Base-by-base conservation (phyloP, 2,113 vertebrate genomes). In the Corapipo altera region DNA sequence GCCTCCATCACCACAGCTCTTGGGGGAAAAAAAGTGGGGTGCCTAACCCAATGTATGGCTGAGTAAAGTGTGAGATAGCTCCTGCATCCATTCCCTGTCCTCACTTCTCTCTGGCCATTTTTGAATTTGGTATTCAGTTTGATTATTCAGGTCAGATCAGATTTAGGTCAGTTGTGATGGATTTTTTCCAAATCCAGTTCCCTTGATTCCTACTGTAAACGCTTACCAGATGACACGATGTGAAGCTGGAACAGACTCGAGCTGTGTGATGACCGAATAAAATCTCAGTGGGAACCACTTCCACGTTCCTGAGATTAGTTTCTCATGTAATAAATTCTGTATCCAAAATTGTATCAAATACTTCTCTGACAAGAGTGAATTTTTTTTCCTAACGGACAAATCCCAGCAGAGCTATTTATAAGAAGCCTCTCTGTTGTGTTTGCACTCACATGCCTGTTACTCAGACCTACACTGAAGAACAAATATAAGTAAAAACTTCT, bases 281-380 rank as follows among this genome's bases (percentile, higher is more conserved):
- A 91, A 95, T 97, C 95, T 95, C 96, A 95, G 93, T 93, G 95
- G 96, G 92, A 96, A 88, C 90, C 71, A 78, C 90, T 96, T 96
- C 91, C 91, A 91, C 58, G 54, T 96, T 96, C 93, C 94, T 80
- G 71, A 93, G 92, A 95, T 90, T 79, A 91, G 92, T 97, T 97
- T 95, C 95, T 97, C 94, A 89, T 96, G 95, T 91, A 93, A 95
- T 96, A 96, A 97, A 97, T 96, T 96, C 82, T 96, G 88, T 95
- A 91, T 94, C 95, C 93, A 96, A 89, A 97, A 91, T 91, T 88
- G 76, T 92, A 93, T 96, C 94, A 96, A 94, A 95, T 96, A 94
- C 71, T 96, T 96, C 80, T 83, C 88, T 96, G 94, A 94, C 95
- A 96, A 83, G 85, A 85, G 43, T 28, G 51, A 92, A 48, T 1